A percentile compares a stretch with the other conserved stretches of the same genome.
Evolutionary conservation across 1,140 invertebrate genomes (phyloP).

Genomic region (Sarcophaga bullata): DNA sequence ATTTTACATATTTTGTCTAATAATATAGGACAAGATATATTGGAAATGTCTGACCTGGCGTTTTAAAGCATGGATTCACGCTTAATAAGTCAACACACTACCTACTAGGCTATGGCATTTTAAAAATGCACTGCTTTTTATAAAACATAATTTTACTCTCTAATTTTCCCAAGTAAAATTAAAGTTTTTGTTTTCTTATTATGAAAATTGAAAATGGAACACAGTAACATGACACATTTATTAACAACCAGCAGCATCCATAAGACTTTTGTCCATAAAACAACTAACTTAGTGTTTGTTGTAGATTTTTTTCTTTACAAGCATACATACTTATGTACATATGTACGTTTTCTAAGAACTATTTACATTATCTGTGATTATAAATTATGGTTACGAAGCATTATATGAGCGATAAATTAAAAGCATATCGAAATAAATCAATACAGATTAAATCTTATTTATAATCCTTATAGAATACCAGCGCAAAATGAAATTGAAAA

Average conservation of each 20-base stretch:
- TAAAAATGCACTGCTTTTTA: background rate
- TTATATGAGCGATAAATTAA: conserved; percentile 42
- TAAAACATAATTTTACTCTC: background rate
- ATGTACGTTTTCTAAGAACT: background rate
- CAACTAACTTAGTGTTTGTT: background rate
- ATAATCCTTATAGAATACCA: conserved; percentile 28
- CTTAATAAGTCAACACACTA: too few relatives aligned
- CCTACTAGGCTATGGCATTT: too few relatives aligned
- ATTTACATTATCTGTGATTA: conserved; percentile 29
- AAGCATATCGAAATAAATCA: conserved; percentile 44
- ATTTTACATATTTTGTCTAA: too few relatives aligned
- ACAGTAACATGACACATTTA: background rate
- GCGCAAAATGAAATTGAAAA: background rate
- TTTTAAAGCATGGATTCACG: too few relatives aligned
- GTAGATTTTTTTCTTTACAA: background rate
- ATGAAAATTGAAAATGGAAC: too few relatives aligned
- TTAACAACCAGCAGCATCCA: background rate
- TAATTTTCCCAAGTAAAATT: background rate
- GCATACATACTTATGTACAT: background rate
- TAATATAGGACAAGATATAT: too few relatives aligned
- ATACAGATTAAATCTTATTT: conserved; percentile 45
- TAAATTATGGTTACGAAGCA: conserved; percentile 24
- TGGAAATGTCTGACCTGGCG: too few relatives aligned
- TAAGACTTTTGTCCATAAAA: background rate
- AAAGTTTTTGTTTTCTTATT: background rate